Base-by-base conservation (phyloP, 2,888 invertebrate species). In the Yponomeuta malinellus region DNA sequence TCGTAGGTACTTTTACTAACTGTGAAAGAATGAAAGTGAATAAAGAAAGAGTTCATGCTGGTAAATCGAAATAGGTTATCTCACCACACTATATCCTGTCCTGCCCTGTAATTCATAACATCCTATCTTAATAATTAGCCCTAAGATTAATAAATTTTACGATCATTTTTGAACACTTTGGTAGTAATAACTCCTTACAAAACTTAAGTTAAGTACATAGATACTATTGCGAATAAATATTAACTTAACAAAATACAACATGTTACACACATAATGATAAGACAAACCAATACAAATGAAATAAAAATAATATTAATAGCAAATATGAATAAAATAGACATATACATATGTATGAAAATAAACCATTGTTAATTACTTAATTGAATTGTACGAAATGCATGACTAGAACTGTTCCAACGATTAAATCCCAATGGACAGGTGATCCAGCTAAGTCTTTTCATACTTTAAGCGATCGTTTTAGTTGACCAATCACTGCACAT, bases 71-170 rank as follows among this genome's bases (percentile, higher is more conserved):
- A 85, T 79, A 77, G 74, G 73, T 59, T 75, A 71, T 87, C 90
- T 90, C 90, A 90, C 90, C 90, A 89, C 86, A 77, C 88, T 90
- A 83, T 85, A 79, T 85, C 87, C 86, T 77, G 85, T 76, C 78
- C 79, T 87, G 79, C 80, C 90, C 90, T 90, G 90, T 76, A 90
- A 90, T 83, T 80, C 75, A 87, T 76, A 89, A 68, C 68, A 68
- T 68, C 68, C 68, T 68, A 52, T 29, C 48, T 37, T 67, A 33
- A 67, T 33, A 67, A 8, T 12, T 12, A 3, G 12, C 37, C 67
- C 67, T 67, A 67, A 12, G 52, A 59, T 12, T 59, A n/a, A 48
- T 52, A 15, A 48, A 23, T 52, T 48, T 31, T 23, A 48, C 59
- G 31, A 37, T 67, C 10, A 33, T 15, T 37, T 68, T 70, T 71